Base-by-base conservation (phyloP, 2,113 vertebrate genomes). In the Dermatemys mawii region DNA sequence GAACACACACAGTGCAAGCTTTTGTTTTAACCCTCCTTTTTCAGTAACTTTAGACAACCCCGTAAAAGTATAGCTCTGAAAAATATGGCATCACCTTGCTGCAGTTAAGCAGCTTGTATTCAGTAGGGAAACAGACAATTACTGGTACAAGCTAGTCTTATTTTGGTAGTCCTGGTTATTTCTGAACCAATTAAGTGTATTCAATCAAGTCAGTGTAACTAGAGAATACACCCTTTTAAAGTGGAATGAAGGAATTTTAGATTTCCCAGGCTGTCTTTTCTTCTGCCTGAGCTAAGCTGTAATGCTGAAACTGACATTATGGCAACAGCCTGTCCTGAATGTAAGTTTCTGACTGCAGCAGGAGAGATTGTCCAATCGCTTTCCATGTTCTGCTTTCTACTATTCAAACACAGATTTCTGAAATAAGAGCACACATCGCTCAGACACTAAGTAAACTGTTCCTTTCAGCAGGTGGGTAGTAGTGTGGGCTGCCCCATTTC, bases 21-120 rank as follows among this genome's bases (percentile, higher is more conserved):
- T 38, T 88, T 81, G 80, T n/a, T 93, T 96, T 95, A 96, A 96
- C 92, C 97, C 94, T 96, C 60, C 35, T 14, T 80, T 96, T 89
- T 76, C 55, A 81, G 70, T 32, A 24, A 76, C 88, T 81, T 95
- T 92, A 92, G 46, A 2, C 0, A 0, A 9, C 75, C 91, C 81
- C 54, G 51, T 88, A 73, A 14, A 73, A 86, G 55, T 53, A 85
- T 44, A 70, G 2, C 93, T 81, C 88, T 48, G 54, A 48, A 8
- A 57, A 79, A 53, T 75, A 67, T 51, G 32, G 6, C 6, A 54
- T 41, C 44, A 84, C 89, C 53, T 67, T 50, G 88, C 76, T 89
- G 49, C 83, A 93, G 86, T 44, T 48, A 2, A 60, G 79, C 86
- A 46, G 44, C 63, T 22, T 70, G 9, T 70, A 38, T 11, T 70